Base-by-base conservation (phyloP, 2,113 vertebrate genomes). In the Phrynosoma blainvillii region DNA sequence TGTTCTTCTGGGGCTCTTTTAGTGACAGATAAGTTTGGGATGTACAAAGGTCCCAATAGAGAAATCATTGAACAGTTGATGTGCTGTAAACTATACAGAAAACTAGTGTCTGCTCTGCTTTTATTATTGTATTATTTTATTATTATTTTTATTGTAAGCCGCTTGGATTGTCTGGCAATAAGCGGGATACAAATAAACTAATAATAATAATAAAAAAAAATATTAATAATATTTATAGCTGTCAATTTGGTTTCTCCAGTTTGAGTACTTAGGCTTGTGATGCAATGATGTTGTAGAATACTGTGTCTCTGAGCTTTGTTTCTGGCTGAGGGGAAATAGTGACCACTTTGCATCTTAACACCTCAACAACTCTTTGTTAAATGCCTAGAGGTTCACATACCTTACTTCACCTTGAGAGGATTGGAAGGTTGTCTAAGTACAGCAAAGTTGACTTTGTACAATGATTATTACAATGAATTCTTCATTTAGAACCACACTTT, bases 251-350 rank as follows among this genome's bases (percentile, higher is more conserved):
- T 91, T 94, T 95, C 66, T 87, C 82, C 80, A 47, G 84, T 92
- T 92, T 83, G 84, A 90, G 90, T 91, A 94, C 90, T 89, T 91
- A 80, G 73, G 87, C 42, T 92, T 94, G 79, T 56, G 93, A 86
- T 83, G 36, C 88, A 12, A 7, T 42, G 84, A 80, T 85, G 56
- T 10, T 76, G 78, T 68, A 66, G 77, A 65, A 65, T 12, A 89
- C 79, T 88, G 89, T 86, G 21, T 90, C 83, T 94, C 86, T 96
- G 95, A 95, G 94, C 90, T 84, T 84, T 88, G 90, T 83, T 89
- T 90, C 90, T 87, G 87, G 87, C 92, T 81, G 79, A 59, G 82
- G 90, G 87, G 91, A 91, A 87, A 89, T 47, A 90, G 83, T 83
- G 91, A 88, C 84, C 71, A 74, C 68, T 78, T 82, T 82, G 84